Percentiles rank a stretch among this genome's conserved stretches.
Conservation (phyloP, 2,888 invertebrate genomes). For the Drosophila diplacantha region DNA sequence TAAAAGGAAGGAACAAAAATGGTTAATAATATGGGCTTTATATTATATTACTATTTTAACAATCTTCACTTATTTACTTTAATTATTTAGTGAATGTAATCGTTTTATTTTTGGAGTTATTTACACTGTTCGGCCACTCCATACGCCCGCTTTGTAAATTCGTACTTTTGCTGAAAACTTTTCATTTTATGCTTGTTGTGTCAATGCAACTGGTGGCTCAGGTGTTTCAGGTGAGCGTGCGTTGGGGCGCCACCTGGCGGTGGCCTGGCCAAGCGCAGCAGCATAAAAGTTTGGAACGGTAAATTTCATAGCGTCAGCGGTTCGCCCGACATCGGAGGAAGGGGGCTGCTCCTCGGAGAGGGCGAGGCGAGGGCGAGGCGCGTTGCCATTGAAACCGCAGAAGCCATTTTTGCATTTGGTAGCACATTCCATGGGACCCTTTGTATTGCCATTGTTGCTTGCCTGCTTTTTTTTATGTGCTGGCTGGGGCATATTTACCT, state of each 20-base stretch:
- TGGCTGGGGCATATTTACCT: constrained; percentile 65
- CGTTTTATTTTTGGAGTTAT: not conserved
- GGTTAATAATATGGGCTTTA: too few relatives aligned
- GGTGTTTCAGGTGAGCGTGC: constrained; percentile 16
- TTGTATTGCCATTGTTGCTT: constrained; percentile 66
- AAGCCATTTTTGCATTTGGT: constrained; percentile 72
- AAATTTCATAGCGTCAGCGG: constrained; percentile 64
- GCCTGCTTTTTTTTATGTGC: constrained; percentile 6
- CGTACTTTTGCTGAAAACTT: constrained; percentile 41
- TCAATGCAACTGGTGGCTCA: constrained; percentile 66
- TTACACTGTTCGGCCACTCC: not conserved
- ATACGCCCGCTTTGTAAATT: constrained; percentile 1
- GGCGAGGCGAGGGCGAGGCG: constrained; percentile 11
- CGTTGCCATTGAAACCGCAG: constrained; percentile 71
- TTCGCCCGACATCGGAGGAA: constrained; percentile 28
- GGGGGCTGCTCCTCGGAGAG: not conserved
- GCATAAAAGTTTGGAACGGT: constrained; percentile 65
- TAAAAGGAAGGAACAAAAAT: not conserved
- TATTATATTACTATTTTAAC: not conserved
- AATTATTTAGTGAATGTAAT: not conserved
- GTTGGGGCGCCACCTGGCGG: constrained; percentile 41
- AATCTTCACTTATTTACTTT: not conserved
- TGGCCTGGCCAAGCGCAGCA: constrained; percentile 33
- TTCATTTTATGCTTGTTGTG: constrained; percentile 64
- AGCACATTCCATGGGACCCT: constrained; percentile 70